Conservation (phyloP, 2,797 vertebrate genomes). For the Peromyscus attwateri region DNA sequence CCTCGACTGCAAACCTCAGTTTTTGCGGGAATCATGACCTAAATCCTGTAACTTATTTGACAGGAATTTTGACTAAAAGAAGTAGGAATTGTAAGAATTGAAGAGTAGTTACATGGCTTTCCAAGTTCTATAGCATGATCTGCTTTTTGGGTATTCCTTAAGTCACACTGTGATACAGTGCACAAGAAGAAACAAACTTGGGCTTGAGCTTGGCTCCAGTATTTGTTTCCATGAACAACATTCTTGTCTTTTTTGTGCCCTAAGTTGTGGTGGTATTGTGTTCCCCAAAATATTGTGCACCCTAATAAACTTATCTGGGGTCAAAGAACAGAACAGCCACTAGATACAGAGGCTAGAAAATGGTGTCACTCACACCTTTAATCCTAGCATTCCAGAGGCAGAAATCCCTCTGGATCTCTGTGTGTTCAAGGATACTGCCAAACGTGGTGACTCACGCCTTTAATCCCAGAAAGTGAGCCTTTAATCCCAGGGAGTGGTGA, state of each 20-base stretch:
- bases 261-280: background rate
- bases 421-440: no score
- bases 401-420: no score
- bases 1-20: background rate
- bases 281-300: no score
- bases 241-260: background rate
- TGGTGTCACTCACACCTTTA: no score
- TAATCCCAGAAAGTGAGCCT: no score
- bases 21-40: background rate
- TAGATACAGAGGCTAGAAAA: no score
- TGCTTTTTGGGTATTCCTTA: background rate
- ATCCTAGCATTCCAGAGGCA: no score
- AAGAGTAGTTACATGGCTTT: background rate
- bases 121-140: background rate
- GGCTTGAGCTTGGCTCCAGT: background rate
- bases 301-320: no score
- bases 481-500: no score
- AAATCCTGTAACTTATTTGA: background rate
- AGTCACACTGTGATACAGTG: background rate
- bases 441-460: no score
- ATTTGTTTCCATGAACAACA: background rate
- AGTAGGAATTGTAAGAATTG: background rate
- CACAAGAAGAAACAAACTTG: constrained; percentile 10
- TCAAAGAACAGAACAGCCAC: no score
- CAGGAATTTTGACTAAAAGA: background rate